Evolutionary conservation across 2,888 invertebrate species (phyloP).

Genomic region (Orthonevra nobilis): DNA sequence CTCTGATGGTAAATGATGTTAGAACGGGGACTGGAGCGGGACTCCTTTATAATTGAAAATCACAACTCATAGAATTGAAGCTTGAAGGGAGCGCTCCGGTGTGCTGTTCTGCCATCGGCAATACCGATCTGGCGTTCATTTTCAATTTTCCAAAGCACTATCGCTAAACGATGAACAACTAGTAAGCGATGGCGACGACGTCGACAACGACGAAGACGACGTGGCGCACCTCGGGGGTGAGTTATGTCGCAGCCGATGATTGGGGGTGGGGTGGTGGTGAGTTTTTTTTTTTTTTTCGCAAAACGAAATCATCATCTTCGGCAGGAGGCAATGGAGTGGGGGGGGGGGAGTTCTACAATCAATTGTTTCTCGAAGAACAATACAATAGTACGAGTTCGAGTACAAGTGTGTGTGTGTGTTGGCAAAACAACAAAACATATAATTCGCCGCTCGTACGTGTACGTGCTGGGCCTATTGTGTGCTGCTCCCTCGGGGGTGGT

Average conservation of each 20-base stretch:
- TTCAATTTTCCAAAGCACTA: constrained; percentile 70
- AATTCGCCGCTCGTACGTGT: constrained; percentile 42
- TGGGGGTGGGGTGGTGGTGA: too few species aligned
- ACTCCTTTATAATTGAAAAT: constrained; percentile 69
- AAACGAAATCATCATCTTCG: constrained; percentile 60
- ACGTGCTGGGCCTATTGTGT: constrained; percentile 66
- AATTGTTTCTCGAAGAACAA: constrained; percentile 67
- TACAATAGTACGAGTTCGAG: constrained; percentile 62
- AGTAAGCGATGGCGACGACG: constrained; percentile 31
- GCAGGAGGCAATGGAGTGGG: neutral
- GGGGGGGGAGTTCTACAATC: constrained; percentile 38
- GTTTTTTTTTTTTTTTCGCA: too few species aligned
- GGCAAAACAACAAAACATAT: constrained; percentile 63
- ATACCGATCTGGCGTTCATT: constrained; percentile 54
- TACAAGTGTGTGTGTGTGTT: constrained; percentile 60
- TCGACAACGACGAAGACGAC: constrained; percentile 2
- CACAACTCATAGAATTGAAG: constrained; percentile 65
- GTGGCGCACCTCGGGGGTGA: neutral
- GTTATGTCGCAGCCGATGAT: too few species aligned
- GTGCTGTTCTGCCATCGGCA: constrained; percentile 18
- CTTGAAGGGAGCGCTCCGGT: too few species aligned
- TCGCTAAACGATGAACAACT: constrained; percentile 67
- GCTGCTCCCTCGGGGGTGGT: neutral
- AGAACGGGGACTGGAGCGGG: constrained; percentile 10
- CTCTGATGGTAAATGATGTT: constrained; percentile 40